Evolutionary conservation across 2,888 invertebrate species (phyloP).

Genomic region (Theodoxus fluviatilis): DNA sequence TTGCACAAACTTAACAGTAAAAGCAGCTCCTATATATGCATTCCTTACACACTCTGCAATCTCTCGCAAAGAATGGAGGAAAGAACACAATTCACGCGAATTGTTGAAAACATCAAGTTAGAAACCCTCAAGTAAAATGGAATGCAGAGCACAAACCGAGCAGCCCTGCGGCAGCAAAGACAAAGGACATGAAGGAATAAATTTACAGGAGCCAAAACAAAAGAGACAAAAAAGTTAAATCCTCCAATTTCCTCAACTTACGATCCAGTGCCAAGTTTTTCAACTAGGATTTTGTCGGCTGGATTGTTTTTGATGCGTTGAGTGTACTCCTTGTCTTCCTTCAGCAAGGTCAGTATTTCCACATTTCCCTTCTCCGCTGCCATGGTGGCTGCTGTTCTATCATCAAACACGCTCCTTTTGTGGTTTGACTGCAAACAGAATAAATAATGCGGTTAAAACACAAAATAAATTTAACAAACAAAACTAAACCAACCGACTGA

Average conservation of each 20-base stretch:
- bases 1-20: too few relatives aligned
- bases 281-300: conserved; percentile 24
- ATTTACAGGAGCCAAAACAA: neutral
- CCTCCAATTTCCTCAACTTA: conserved; percentile 16
- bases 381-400: conserved; percentile 43
- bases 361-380: conserved; percentile 47
- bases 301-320: conserved; percentile 26
- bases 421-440: conserved; percentile 21
- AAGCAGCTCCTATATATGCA: too few relatives aligned
- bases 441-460: neutral
- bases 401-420: conserved; percentile 30
- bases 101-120: too few relatives aligned
- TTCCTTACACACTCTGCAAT: too few relatives aligned
- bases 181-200: too few relatives aligned
- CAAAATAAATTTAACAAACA: too few relatives aligned
- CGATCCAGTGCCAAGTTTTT: conserved; percentile 28
- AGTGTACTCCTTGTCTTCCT: conserved; percentile 35
- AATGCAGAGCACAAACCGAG: too few relatives aligned
- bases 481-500: too few relatives aligned
- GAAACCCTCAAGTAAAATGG: too few relatives aligned
- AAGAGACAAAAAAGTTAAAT: neutral
- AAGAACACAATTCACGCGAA: too few relatives aligned
- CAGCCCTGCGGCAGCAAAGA: too few relatives aligned
- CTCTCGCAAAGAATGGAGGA: too few relatives aligned
- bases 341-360: conserved; percentile 43